phyloP scores from a whole-genome alignment of 2,113 vertebrate species.

The Casuarius casuarius region DNA sequence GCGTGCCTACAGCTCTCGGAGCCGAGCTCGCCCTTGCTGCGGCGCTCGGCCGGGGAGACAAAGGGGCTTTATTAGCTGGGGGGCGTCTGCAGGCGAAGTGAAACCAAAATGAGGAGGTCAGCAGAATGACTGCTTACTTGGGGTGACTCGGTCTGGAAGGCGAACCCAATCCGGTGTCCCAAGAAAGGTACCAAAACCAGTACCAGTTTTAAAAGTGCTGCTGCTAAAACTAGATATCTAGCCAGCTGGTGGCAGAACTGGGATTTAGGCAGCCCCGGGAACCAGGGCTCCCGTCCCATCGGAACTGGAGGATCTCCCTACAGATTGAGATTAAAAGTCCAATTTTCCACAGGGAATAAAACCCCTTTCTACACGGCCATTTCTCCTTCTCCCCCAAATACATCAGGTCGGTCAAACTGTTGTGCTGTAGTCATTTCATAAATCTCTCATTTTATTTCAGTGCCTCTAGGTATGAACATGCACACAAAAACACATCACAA shows the following conservation, averaged over 20 bases:
- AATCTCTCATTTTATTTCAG: not conserved
- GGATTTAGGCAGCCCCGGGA: not conserved
- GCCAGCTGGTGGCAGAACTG: not conserved
- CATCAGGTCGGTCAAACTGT: not conserved
- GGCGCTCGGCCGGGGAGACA: not conserved
- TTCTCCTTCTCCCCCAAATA: not conserved
- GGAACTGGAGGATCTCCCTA: not conserved
- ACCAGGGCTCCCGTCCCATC: not conserved
- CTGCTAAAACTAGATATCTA: not conserved
- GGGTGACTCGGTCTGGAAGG: not conserved
- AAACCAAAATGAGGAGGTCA: not conserved
- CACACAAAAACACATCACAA: not conserved
- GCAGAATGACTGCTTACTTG: not conserved
- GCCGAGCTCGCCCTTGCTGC: fast-evolving
- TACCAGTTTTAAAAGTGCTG: not conserved
- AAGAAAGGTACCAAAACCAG: not conserved
- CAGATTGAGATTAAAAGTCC: not conserved
- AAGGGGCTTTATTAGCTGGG: not conserved
- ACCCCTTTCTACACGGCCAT: not conserved
- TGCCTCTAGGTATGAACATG: not conserved
- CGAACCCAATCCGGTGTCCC: not conserved
- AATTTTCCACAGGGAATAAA: not conserved
- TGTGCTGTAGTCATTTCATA: not conserved
- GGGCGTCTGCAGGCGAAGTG: not conserved
- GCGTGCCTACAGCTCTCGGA: not conserved